A percentile compares a stretch with the other conserved stretches of the same genome.
phyloP scores from a whole-genome alignment of 37 sponge, comb jelly and placozoan genomes.

The Mnemiopsis leidyi region DNA sequence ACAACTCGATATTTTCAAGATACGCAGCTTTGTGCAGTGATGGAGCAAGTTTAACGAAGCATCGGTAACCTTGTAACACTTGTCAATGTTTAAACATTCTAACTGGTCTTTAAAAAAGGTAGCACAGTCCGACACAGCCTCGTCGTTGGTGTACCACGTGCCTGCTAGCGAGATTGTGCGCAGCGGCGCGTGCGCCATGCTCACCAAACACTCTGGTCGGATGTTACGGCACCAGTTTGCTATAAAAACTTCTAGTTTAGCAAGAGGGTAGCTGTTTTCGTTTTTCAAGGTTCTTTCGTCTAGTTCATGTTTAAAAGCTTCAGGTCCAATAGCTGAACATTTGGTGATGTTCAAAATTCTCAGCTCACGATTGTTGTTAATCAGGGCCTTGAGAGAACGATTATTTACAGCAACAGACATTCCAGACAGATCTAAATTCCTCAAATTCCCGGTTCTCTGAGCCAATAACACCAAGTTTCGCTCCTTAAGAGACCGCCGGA shows the following conservation, averaged over 20 bases:
- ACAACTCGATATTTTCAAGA: constrained; percentile 15
- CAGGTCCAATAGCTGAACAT: neutral
- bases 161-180: neutral
- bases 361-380: neutral
- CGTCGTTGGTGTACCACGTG: constrained; percentile 59
- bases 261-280: neutral
- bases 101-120: neutral
- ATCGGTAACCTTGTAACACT: constrained; percentile 56
- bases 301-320: neutral
- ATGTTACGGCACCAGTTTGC: constrained; percentile 56
- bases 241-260: constrained; percentile 48
- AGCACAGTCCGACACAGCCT: neutral
- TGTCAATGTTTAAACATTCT: constrained; percentile 57
- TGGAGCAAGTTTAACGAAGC: neutral
- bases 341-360: neutral
- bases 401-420: neutral
- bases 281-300: neutral
- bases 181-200: neutral
- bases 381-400: neutral
- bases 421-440: neutral
- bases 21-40: neutral
- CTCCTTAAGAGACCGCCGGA: neutral
- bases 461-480: neutral
- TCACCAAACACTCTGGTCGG: neutral
- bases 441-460: neutral